Evolutionary conservation across 2,113 vertebrate species (phyloP).

Genomic region (Camelus bactrianus): DNA sequence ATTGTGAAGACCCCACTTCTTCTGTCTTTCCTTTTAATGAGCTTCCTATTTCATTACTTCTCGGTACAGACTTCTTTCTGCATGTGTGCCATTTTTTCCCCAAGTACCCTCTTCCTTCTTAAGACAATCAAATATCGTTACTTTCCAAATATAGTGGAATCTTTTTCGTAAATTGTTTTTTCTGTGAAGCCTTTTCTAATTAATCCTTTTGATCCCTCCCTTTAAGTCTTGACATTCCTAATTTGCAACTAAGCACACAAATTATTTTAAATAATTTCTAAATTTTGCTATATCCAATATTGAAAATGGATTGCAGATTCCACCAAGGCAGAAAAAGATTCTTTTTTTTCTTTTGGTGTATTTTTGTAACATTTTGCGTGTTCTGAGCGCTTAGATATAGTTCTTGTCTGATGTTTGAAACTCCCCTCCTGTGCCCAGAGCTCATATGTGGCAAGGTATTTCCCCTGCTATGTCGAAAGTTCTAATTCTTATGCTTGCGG

Average conservation of each 20-base stretch:
- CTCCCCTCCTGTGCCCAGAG: neutral
- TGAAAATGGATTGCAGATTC: slow-evolving; percentile 35
- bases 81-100: slow-evolving; percentile 42
- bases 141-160: slow-evolving; percentile 54
- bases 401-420: neutral
- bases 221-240: slow-evolving; percentile 39
- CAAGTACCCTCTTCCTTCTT: slow-evolving; percentile 22
- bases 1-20: neutral
- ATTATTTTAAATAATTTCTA: slow-evolving; percentile 41
- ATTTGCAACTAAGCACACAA: slow-evolving; percentile 20
- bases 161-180: slow-evolving; percentile 48
- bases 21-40: slow-evolving; percentile 22
- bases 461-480: neutral
- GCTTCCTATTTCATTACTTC: slow-evolving; percentile 58
- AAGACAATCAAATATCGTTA: neutral
- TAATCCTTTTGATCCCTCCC: slow-evolving; percentile 17
- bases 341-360: neutral
- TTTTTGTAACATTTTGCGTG: neutral
- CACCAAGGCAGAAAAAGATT: neutral
- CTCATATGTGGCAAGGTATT: neutral
- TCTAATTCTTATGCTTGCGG: neutral
- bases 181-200: slow-evolving; percentile 47
- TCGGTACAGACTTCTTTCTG: slow-evolving; percentile 34
- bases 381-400: neutral
- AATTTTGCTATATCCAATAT: slow-evolving; percentile 23